Evolutionary conservation across 2,888 invertebrate species (phyloP).

Genomic region (Tyria jacobaeae): DNA sequence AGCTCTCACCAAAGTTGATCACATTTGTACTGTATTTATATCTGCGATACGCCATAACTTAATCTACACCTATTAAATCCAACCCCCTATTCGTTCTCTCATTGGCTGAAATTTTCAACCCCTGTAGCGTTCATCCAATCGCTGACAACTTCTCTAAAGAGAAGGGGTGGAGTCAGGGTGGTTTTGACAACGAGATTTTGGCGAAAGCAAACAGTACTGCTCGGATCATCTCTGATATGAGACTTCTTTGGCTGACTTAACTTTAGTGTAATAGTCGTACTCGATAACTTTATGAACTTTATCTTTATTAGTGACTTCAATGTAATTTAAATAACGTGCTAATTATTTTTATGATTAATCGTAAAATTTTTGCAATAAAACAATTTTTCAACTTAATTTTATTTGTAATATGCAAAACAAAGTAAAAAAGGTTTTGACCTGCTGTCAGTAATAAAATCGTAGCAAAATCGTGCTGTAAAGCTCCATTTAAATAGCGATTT

Average conservation of each 20-base stretch:
- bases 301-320: conserved; percentile 22
- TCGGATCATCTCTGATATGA: conserved; percentile 59
- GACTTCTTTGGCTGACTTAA: conserved; percentile 50
- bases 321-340: conserved; percentile 2
- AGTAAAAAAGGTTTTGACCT: neutral
- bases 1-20: conserved; percentile 66
- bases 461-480: neutral
- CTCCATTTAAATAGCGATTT: neutral
- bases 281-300: conserved; percentile 60
- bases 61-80: conserved; percentile 83
- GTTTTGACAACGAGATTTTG: conserved; percentile 76
- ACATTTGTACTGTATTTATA: conserved; percentile 77
- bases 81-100: conserved; percentile 60
- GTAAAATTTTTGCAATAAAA: neutral
- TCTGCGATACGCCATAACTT: conserved; percentile 80
- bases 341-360: neutral
- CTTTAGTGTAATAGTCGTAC: conserved; percentile 38
- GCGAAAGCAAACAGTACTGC: conserved; percentile 74
- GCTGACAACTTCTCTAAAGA: conserved; percentile 55
- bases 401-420: neutral
- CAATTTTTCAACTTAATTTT: neutral
- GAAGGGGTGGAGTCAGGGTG: conserved; percentile 80
- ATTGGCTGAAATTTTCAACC: conserved; percentile 80
- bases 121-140: conserved; percentile 75
- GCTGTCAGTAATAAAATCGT: neutral